Percentiles rank a stretch among this genome's conserved stretches.
Evolutionary conservation across 2,888 invertebrate species (phyloP).

Genomic region (Brenthis hecate): DNA sequence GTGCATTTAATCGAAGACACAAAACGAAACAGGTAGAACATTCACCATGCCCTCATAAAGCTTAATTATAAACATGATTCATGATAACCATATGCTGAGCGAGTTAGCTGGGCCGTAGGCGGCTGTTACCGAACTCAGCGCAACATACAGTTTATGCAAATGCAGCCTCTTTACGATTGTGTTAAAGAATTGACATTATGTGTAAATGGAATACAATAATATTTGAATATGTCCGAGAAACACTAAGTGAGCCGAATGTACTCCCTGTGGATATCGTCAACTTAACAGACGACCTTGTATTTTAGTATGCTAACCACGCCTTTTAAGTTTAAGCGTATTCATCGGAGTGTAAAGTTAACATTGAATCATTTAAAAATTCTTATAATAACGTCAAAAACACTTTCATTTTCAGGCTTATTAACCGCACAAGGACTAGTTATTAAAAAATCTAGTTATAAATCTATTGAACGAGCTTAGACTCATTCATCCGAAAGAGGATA

Average conservation of each 20-base stretch:
- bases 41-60: conserved; percentile 29
- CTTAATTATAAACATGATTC: conserved; percentile 38
- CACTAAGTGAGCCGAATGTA: conserved; percentile 5
- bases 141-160: conserved; percentile 34
- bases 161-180: conserved; percentile 25
- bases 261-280: conserved; percentile 13
- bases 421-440: neutral
- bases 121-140: conserved; percentile 30
- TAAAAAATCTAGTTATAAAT: neutral
- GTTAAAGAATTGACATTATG: conserved; percentile 16
- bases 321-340: conserved; percentile 12
- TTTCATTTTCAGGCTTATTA: no score
- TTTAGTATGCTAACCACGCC: conserved; percentile 26
- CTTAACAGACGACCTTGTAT: conserved; percentile 29
- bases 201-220: conserved; percentile 20
- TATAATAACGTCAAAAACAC: no score
- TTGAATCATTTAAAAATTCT: no score
- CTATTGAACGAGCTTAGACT: conserved; percentile 20
- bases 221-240: conserved; percentile 9
- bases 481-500: conserved; percentile 36
- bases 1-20: conserved; percentile 29
- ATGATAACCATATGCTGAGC: conserved; percentile 30
- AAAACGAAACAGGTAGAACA: conserved; percentile 31
- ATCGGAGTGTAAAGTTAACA: conserved; percentile 1
- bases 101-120: conserved; percentile 37